A percentile compares a stretch with the other conserved stretches of the same genome.
Evolutionary conservation across 1,140 invertebrate genomes (phyloP).

Genomic region (Drosophila chauvacae): DNA sequence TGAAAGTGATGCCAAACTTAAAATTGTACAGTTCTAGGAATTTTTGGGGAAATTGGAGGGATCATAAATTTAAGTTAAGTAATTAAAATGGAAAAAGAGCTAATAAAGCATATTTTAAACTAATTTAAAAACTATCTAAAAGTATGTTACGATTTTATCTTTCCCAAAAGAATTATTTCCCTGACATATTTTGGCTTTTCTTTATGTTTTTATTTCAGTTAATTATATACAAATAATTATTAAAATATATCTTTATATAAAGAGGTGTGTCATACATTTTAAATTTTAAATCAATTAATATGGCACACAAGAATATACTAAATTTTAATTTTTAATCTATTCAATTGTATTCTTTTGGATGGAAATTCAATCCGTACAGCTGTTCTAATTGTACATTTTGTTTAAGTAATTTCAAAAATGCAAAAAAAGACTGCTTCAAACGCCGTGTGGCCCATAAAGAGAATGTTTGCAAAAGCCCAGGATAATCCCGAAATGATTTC

Average conservation of each 20-base stretch:
- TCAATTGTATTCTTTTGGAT: not conserved
- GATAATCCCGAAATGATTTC: conserved; percentile 9
- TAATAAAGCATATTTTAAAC: no score
- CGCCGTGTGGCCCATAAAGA: not conserved
- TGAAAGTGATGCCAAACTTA: conserved; percentile 15
- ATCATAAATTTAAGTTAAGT: not conserved
- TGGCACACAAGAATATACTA: not conserved
- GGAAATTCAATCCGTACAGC: not conserved
- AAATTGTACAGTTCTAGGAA: not conserved
- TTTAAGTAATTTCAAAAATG: not conserved
- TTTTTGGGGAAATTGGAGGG: not conserved
- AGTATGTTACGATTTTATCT: no score
- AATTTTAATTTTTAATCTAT: not conserved
- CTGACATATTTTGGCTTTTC: no score
- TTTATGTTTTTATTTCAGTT: not conserved
- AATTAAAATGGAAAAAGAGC: not conserved
- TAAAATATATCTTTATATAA: not conserved
- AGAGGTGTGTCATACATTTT: not conserved
- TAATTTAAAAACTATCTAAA: not conserved
- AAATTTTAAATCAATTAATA: not conserved
- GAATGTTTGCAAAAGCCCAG: not conserved
- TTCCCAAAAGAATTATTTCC: no score
- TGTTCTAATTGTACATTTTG: not conserved
- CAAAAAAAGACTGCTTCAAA: not conserved
- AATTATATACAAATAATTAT: not conserved